Base-by-base conservation (phyloP, 2,113 vertebrate genomes). In the Siniperca chuatsi region DNA sequence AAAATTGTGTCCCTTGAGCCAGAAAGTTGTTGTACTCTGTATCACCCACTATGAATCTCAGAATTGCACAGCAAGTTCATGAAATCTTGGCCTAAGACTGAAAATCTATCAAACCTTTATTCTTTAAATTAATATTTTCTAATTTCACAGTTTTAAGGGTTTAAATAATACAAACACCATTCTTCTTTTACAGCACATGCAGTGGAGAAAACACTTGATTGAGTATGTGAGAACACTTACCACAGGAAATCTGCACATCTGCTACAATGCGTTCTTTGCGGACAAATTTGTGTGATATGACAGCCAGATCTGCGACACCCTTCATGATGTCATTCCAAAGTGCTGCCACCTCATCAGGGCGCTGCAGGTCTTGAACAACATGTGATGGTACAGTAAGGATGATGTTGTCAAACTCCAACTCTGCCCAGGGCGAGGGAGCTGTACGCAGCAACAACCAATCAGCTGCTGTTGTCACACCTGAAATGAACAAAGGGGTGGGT, bases 251-350 rank as follows among this genome's bases (percentile, higher is more conserved):
- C 82, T 98, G 96, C 84, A 97, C 95, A 4, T 97, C 96, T 0
- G 95, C 85, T 1, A 98, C 96, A 40, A 96, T 93, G n/a, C 96
- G 96, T 84, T 98, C 96, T 57, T 97, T 97, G 70, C 96, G 94
- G 1, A 93, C 87, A 65, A 97, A 93, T 23, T 93, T 95, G 62
- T 88, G 87, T 29, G 97, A 93, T 61, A 89, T 93, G 0, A 72
- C 92, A 7, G 97, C 96, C 62, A 97, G 92, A 15, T 95, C 95
- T 0, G 97, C 93, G 16, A 96, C 82, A 0, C 86, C 94, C 58
- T 76, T 92, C 96, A 97, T 97, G 61, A 97, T 94, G 70, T 88
- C 78, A 1, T 94, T 93, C 96, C 96, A 97, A 37, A 94, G 62
- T 3, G 68, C 64, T 0, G 96, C 96, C 60, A 98, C 23, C 1